Conservation (phyloP, 2,797 vertebrate genomes). For the Brotula barbata region DNA sequence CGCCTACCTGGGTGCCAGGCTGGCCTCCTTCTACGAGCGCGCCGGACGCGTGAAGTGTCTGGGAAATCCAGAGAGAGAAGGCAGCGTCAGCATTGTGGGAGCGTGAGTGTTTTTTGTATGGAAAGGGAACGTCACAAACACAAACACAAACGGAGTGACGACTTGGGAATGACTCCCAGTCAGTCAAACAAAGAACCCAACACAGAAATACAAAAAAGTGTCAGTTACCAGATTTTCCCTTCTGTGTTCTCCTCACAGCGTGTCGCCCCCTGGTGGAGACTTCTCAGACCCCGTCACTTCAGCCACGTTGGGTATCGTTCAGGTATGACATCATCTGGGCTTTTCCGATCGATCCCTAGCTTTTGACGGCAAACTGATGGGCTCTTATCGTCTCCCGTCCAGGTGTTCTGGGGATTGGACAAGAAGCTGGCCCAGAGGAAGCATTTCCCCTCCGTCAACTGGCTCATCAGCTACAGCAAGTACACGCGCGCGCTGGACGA, state of each 20-base stretch:
- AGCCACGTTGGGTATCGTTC: constrained; percentile 96
- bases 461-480: constrained; percentile 99
- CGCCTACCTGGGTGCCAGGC: constrained; percentile 90
- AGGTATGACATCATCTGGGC: constrained; percentile 74
- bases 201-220: too few species aligned
- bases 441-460: constrained; percentile 98
- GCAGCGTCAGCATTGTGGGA: constrained; percentile 98
- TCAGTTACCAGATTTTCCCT: neutral
- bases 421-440: constrained; percentile 98
- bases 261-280: constrained; percentile 98
- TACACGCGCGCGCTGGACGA: constrained; percentile 95
- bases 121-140: neutral
- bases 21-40: constrained; percentile 97
- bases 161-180: neutral
- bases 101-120: constrained; percentile 83
- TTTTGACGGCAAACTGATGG: neutral
- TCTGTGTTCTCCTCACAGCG: constrained; percentile 73
- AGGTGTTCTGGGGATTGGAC: constrained; percentile 99
- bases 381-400: neutral
- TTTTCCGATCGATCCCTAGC: neutral
- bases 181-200: neutral
- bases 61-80: constrained; percentile 96
- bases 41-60: constrained; percentile 96
- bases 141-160: too few species aligned
- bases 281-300: constrained; percentile 99